phyloP scores from a whole-genome alignment of 2,888 invertebrate species.

The Pecten maximus region DNA sequence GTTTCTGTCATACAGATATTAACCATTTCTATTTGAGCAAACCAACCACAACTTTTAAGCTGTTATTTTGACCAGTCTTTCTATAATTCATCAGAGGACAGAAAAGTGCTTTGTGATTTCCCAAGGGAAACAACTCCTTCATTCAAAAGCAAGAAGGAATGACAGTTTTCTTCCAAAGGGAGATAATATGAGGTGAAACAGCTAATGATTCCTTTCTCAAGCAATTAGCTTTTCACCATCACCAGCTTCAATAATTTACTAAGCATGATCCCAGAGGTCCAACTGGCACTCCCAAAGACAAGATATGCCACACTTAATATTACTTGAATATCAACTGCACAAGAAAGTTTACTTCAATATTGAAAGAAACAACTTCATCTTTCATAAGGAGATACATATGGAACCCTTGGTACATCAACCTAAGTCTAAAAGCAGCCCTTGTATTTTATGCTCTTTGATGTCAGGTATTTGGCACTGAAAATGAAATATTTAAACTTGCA shows the following conservation, averaged over 20 bases:
- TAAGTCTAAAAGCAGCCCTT: background rate
- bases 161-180: background rate
- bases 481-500: background rate
- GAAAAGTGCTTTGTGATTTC: background rate
- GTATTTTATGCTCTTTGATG: background rate
- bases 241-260: background rate
- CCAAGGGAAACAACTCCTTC: background rate
- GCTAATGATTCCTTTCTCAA: background rate
- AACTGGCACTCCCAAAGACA: background rate
- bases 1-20: background rate
- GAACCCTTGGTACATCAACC: background rate
- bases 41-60: background rate
- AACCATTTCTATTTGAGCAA: background rate
- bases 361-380: background rate
- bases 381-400: background rate
- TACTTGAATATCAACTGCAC: background rate
- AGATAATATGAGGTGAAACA: background rate
- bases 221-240: background rate
- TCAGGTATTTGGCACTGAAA: background rate
- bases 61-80: conserved; percentile 1
- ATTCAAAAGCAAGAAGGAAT: background rate
- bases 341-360: background rate
- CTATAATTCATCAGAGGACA: background rate
- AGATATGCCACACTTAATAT: background rate
- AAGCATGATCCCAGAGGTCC: background rate